Conservation (phyloP, 2,113 vertebrate genomes). For the Panthera leo region DNA sequence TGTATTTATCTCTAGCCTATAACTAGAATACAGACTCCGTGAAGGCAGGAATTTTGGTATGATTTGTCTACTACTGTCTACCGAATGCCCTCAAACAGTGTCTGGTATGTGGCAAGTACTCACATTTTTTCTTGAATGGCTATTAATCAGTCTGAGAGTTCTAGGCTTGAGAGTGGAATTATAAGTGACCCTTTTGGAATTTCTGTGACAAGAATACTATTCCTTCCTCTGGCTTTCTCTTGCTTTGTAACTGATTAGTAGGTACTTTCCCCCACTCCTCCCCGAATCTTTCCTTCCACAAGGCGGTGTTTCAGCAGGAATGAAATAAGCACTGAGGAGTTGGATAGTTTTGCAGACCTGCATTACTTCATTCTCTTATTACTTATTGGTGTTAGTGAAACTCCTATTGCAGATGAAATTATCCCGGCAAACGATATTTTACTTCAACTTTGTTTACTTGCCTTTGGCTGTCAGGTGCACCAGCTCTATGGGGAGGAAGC, state of each 20-base stretch:
- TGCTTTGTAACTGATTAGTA: background rate
- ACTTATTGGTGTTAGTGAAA: background rate
- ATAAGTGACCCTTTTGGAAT: background rate
- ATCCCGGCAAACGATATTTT: background rate
- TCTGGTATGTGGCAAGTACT: background rate
- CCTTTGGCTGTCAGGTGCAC: background rate
- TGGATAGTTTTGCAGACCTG: background rate
- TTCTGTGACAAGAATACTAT: background rate
- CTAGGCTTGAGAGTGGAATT: background rate
- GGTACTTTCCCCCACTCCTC: background rate
- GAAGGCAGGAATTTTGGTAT: background rate
- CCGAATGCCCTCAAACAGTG: background rate
- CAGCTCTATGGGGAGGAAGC: background rate
- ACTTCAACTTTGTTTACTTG: background rate
- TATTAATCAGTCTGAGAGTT: background rate
- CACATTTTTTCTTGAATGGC: background rate
- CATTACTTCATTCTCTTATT: background rate
- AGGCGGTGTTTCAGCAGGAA: background rate
- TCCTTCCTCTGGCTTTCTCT: background rate
- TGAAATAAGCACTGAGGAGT: background rate
- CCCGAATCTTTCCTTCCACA: background rate
- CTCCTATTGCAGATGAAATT: background rate
- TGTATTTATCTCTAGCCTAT: background rate
- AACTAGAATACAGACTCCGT: background rate
- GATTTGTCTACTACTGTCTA: background rate